Evolutionary conservation across 2,888 invertebrate species (phyloP).

Genomic region (Apocheima hispidaria): DNA sequence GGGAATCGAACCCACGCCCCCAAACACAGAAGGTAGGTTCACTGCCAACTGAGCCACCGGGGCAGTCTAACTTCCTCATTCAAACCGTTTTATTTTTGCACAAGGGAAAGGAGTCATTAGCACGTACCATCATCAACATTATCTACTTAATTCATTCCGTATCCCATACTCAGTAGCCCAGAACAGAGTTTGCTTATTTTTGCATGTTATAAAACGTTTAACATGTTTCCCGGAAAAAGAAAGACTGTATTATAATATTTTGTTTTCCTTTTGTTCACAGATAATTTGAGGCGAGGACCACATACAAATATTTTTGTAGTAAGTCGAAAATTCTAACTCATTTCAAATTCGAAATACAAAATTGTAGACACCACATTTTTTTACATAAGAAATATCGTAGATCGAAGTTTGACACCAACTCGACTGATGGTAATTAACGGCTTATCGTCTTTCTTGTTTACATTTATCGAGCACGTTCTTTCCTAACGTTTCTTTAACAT

Average conservation of each 20-base stretch:
- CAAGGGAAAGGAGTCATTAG: constrained; percentile 12
- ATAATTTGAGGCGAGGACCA: constrained; percentile 1
- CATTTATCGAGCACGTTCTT: too few species aligned
- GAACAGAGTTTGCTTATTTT: background rate
- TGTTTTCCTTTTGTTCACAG: constrained; percentile 19
- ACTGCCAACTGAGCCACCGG: too few species aligned
- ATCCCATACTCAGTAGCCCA: constrained; percentile 5
- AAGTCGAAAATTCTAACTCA: background rate
- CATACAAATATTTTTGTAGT: background rate
- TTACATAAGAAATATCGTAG: too few species aligned
- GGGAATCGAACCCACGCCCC: too few species aligned
- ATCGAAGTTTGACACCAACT: too few species aligned
- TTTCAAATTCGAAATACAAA: too few species aligned
- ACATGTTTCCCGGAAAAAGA: background rate
- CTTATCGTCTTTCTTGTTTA: too few species aligned
- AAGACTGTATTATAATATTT: background rate
- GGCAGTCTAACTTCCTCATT: too few species aligned
- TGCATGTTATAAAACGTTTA: background rate
- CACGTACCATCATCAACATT: constrained; percentile 1
- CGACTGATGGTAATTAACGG: too few species aligned
- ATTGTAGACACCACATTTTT: too few species aligned
- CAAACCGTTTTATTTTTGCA: constrained; percentile 8
- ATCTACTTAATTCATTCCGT: constrained; percentile 4
- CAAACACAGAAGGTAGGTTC: too few species aligned
- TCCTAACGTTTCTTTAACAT: too few species aligned